phyloP scores from a whole-genome alignment of 2,888 invertebrate genomes.

The Melinopterus prodromus region DNA sequence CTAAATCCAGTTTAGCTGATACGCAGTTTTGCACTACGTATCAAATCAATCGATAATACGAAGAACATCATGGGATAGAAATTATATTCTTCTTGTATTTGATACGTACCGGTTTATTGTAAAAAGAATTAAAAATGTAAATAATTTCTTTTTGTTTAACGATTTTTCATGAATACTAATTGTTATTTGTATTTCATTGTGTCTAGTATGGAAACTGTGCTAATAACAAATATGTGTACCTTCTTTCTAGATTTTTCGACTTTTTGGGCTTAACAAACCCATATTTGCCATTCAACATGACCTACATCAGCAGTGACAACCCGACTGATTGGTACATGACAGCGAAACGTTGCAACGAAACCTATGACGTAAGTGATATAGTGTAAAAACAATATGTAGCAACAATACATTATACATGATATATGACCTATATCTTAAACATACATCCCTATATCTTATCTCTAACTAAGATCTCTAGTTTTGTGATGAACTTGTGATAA shows the following conservation, averaged over 20 bases:
- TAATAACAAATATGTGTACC: no score
- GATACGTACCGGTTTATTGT: no score
- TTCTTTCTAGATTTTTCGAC: slow-evolving; percentile 67
- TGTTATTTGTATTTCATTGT: no score
- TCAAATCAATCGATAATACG: no score
- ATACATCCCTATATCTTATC: neutral
- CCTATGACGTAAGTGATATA: slow-evolving; percentile 60
- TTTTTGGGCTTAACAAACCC: slow-evolving; percentile 67
- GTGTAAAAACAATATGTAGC: neutral
- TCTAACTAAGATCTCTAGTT: neutral
- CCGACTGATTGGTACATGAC: slow-evolving; percentile 58
- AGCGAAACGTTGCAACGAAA: slow-evolving; percentile 68
- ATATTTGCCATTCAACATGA: slow-evolving; percentile 71
- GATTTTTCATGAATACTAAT: no score
- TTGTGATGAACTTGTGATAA: neutral
- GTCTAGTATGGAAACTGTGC: no score
- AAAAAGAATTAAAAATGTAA: no score
- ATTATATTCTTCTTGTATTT: no score
- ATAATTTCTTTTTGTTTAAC: no score
- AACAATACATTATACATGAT: neutral
- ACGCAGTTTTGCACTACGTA: no score
- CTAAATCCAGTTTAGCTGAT: no score
- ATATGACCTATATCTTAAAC: neutral
- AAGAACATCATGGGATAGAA: no score
- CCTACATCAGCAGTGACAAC: slow-evolving; percentile 63